Evolutionary conservation across 2,888 invertebrate species (phyloP).

Genomic region (Ceraclea dissimilis): DNA sequence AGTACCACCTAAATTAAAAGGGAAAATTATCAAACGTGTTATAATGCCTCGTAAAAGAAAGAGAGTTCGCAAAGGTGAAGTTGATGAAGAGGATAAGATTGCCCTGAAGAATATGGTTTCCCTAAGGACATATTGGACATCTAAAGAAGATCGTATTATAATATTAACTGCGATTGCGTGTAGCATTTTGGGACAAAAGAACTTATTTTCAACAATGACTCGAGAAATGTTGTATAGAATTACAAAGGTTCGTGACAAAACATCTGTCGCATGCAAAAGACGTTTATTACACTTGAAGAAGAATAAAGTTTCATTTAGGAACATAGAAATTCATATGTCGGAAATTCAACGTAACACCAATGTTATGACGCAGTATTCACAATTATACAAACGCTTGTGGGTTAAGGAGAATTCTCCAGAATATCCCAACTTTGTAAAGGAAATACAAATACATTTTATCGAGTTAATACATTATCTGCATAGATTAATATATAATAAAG

Average conservation of each 20-base stretch:
- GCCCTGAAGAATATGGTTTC: slow-evolving; percentile 56
- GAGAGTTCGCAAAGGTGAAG: slow-evolving; percentile 27
- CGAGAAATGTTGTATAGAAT: slow-evolving; percentile 51
- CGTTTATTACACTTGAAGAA: slow-evolving; percentile 55
- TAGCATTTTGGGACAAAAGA: slow-evolving; percentile 40
- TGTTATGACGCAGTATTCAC: slow-evolving; percentile 4
- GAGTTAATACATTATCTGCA: slow-evolving; percentile 32
- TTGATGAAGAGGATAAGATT: slow-evolving; percentile 57
- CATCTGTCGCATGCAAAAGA: slow-evolving; percentile 59
- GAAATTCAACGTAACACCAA: slow-evolving; percentile 31
- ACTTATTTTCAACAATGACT: slow-evolving; percentile 39
- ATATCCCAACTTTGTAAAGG: slow-evolving; percentile 30
- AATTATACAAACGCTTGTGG: slow-evolving; percentile 23
- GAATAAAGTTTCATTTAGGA: slow-evolving; percentile 49
- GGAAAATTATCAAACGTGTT: slow-evolving; percentile 12
- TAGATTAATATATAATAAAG: slow-evolving; percentile 29
- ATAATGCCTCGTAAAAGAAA: slow-evolving; percentile 5
- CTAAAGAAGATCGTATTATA: slow-evolving; percentile 61
- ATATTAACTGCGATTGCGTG: slow-evolving; percentile 59
- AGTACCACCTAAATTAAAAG: slow-evolving; percentile 4
- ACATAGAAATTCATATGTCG: slow-evolving; percentile 53
- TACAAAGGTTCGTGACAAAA: slow-evolving; percentile 54
- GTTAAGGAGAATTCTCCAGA: slow-evolving; percentile 31
- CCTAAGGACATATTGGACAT: slow-evolving; percentile 55
- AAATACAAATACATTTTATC: slow-evolving; percentile 34